Evolutionary conservation across 2,113 vertebrate species (phyloP).

Genomic region (Heptranchias perlo): DNA sequence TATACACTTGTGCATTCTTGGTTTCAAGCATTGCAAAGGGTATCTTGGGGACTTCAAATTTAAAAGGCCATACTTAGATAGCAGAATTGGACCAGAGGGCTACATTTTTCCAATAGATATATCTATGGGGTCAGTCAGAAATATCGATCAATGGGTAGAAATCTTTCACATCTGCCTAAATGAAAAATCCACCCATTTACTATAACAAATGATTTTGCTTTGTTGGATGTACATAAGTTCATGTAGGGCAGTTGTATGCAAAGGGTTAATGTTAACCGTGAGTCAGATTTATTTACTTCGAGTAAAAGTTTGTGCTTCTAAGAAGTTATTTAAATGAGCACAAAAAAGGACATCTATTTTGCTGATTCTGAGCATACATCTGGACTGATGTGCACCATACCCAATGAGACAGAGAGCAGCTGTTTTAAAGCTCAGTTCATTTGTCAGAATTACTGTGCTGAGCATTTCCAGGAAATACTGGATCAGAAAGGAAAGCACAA

Average conservation of each 20-base stretch:
- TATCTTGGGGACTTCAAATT: too few species aligned
- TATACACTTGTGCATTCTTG: too few species aligned
- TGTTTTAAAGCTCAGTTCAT: not conserved
- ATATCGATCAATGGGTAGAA: too few species aligned
- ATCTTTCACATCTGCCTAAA: not conserved
- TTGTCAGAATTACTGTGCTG: not conserved
- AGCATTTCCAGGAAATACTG: not conserved
- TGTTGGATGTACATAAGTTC: not conserved
- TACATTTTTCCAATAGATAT: too few species aligned
- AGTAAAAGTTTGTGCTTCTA: not conserved
- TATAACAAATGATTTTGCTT: not conserved
- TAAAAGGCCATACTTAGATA: too few species aligned
- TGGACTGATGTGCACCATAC: not conserved
- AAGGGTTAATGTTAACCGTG: not conserved
- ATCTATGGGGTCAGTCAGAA: too few species aligned
- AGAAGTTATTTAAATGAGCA: not conserved
- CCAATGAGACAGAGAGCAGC: not conserved
- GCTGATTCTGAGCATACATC: not conserved
- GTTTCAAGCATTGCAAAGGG: not conserved
- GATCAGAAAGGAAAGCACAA: not conserved
- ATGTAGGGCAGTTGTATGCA: not conserved
- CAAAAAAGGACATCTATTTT: not conserved
- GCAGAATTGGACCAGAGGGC: too few species aligned
- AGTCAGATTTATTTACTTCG: not conserved
- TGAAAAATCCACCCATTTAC: too few species aligned